Conservation (phyloP, 2,797 vertebrate species). For the Phataginus tetradactyla region DNA sequence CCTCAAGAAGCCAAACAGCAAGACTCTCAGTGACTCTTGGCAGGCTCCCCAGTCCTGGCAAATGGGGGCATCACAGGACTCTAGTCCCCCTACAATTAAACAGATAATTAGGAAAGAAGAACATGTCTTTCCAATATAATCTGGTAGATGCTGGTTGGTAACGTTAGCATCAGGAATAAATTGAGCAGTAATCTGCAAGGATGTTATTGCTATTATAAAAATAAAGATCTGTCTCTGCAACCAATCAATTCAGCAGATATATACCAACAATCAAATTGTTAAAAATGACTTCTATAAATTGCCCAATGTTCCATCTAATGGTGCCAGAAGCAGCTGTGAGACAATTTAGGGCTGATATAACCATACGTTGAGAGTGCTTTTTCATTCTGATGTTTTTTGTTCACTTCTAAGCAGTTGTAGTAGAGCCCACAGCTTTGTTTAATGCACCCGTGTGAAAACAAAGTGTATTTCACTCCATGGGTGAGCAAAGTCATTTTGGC, state of each 20-base stretch:
- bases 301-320: conserved; percentile 84
- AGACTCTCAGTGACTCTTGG: conserved; percentile 46
- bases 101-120: conserved; percentile 86
- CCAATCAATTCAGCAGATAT: conserved; percentile 89
- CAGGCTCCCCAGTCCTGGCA: conserved; percentile 75
- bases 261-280: conserved; percentile 89
- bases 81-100: conserved; percentile 82
- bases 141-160: conserved; percentile 79
- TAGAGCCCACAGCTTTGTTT: conserved; percentile 78
- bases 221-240: conserved; percentile 87
- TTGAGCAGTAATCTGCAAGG: conserved; percentile 85
- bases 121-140: conserved; percentile 80
- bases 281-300: conserved; percentile 88
- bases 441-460: conserved; percentile 83
- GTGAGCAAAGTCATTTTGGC: conserved; percentile 80
- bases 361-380: conserved; percentile 76
- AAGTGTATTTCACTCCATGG: conserved; percentile 80
- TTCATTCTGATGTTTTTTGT: conserved; percentile 79
- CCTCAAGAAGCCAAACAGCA: conserved; percentile 27
- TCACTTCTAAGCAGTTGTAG: conserved; percentile 74
- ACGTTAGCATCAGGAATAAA: conserved; percentile 83
- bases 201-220: conserved; percentile 89
- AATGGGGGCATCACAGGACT: conserved; percentile 55
- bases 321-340: conserved; percentile 86
- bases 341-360: conserved; percentile 85